Evolutionary conservation across 1,140 invertebrate genomes (phyloP).

Genomic region (Trinorchestia longiramus): DNA sequence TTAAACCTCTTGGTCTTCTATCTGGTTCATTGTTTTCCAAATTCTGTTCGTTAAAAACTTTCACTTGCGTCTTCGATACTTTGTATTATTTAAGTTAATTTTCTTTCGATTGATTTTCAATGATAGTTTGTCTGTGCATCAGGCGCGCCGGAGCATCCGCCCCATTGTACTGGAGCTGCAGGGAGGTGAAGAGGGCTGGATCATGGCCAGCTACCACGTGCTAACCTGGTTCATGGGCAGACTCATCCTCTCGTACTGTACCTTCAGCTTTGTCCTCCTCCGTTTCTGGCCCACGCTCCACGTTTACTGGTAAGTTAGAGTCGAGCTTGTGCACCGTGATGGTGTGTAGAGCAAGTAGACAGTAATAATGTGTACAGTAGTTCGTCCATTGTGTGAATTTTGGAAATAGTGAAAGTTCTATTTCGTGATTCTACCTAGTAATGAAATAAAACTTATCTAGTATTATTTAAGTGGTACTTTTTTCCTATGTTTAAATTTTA

Average conservation of each 20-base stretch:
- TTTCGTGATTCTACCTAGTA: neutral
- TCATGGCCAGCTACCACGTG: slow-evolving; percentile 82
- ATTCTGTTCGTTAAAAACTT: neutral
- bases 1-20: neutral
- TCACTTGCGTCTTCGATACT: neutral
- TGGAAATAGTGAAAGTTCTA: neutral
- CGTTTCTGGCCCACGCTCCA: slow-evolving; percentile 80
- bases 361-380: neutral
- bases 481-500: neutral
- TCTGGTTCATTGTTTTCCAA: neutral
- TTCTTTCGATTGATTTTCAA: neutral
- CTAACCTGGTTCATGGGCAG: slow-evolving; percentile 84
- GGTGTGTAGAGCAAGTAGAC: neutral
- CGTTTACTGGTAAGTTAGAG: slow-evolving; percentile 77
- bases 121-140: slow-evolving; percentile 47
- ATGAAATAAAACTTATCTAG: neutral
- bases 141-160: slow-evolving; percentile 81
- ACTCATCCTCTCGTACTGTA: slow-evolving; percentile 85
- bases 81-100: neutral
- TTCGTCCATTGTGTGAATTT: neutral
- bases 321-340: neutral
- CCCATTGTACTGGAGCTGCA: slow-evolving; percentile 80
- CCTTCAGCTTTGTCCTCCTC: slow-evolving; percentile 90
- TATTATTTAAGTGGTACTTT: neutral
- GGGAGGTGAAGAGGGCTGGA: slow-evolving; percentile 67